Percentiles rank a stretch among this genome's conserved stretches.
Evolutionary conservation across 2,797 vertebrate genomes (phyloP).

Genomic region (Euthynnus affinis): DNA sequence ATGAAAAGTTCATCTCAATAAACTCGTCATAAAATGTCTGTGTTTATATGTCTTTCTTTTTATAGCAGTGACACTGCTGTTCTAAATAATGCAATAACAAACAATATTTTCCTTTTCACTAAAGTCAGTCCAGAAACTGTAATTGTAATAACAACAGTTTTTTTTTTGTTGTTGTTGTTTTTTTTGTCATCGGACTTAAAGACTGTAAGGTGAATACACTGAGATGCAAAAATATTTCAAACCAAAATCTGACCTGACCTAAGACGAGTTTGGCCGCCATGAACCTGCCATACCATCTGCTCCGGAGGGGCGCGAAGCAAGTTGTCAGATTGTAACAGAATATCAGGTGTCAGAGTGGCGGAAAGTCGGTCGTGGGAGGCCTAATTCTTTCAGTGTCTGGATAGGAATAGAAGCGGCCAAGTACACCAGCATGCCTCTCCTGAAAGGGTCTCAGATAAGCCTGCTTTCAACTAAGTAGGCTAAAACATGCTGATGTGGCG

Average conservation of each 20-base stretch:
- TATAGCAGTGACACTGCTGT: neutral
- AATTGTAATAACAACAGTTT: neutral
- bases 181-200: neutral
- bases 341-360: conserved; percentile 73
- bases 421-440: conserved; percentile 29
- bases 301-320: conserved; percentile 61
- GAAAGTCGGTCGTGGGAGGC: conserved; percentile 63
- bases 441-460: conserved; percentile 59
- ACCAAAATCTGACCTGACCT: conserved; percentile 28
- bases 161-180: neutral
- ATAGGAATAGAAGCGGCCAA: conserved; percentile 74
- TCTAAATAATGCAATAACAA: neutral
- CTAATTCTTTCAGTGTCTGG: conserved; percentile 65
- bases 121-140: neutral
- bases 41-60: neutral
- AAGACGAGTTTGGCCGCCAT: conserved; percentile 1
- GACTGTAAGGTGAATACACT: conserved; percentile 8
- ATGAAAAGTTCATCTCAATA: neutral
- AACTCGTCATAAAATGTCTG: neutral
- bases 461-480: conserved; percentile 61
- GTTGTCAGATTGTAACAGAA: conserved; percentile 73
- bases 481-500: conserved; percentile 66
- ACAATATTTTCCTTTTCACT: neutral
- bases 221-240: conserved; percentile 17
- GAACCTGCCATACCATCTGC: conserved; percentile 47